phyloP scores from a whole-genome alignment of 1,140 invertebrate genomes.

The Saccostrea cuccullata region DNA sequence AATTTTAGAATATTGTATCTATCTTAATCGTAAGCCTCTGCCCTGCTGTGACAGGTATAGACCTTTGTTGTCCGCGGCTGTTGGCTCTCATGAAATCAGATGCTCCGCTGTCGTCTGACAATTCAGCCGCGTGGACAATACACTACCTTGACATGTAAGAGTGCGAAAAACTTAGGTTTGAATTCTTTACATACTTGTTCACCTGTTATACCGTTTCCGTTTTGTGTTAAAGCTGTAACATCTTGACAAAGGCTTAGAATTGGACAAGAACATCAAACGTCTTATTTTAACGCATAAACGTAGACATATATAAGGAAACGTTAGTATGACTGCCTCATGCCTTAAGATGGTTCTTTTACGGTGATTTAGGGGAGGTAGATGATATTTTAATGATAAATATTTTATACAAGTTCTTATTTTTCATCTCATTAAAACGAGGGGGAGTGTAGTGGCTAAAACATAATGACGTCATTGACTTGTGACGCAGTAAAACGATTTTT shows the following conservation, averaged over 20 bases:
- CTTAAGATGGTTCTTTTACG: too few relatives aligned
- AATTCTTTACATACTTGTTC: neutral
- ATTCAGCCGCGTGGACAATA: constrained; percentile 1
- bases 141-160: neutral
- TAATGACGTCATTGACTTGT: too few relatives aligned
- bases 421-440: too few relatives aligned
- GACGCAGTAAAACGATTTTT: too few relatives aligned
- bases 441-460: too few relatives aligned
- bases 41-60: neutral
- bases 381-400: too few relatives aligned
- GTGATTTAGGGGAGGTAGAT: too few relatives aligned
- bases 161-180: neutral
- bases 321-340: too few relatives aligned
- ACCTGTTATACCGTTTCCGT: neutral
- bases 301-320: too few relatives aligned
- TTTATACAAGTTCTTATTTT: too few relatives aligned
- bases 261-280: neutral
- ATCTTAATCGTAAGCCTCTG: neutral
- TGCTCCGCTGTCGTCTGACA: neutral
- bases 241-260: neutral
- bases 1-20: neutral
- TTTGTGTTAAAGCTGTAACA: neutral
- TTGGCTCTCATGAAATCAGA: neutral
- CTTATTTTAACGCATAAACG: too few relatives aligned
- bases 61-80: neutral